These are phyloP conservation scores for Struthidea cinerea DNA, from an alignment of 2,113 vertebrate species.

Conservation along the genomic window DNA sequence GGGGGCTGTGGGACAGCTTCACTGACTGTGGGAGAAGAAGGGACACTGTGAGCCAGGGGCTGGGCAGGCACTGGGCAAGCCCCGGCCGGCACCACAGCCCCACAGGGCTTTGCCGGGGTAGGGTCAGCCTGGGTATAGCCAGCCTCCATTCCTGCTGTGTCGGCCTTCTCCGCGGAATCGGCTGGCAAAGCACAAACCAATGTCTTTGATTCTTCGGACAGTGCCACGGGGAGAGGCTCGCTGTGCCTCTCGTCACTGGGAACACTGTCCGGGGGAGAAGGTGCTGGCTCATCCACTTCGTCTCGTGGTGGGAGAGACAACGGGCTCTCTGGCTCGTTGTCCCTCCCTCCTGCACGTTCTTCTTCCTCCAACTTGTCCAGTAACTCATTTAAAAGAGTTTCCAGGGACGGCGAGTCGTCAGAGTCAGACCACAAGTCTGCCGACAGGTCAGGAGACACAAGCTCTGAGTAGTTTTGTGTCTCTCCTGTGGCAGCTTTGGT, in stretches of 20 bases:
- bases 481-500: fast-evolving
- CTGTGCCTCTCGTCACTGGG: too few species aligned
- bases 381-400: not conserved
- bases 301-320: not conserved
- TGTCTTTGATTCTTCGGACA: too few species aligned
- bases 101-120: not conserved
- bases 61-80: not conserved
- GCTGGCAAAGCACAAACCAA: not conserved
- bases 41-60: not conserved
- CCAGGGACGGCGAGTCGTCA: not conserved
- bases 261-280: not conserved
- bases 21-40: not conserved
- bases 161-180: not conserved
- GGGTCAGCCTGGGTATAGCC: not conserved
- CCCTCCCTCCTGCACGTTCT: too few species aligned
- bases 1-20: not conserved
- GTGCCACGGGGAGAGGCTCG: too few species aligned
- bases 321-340: not conserved
- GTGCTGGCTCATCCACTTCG: fast-evolving
- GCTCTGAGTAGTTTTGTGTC: not conserved
- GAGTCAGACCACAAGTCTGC: too few species aligned
- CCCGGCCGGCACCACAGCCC: not conserved
- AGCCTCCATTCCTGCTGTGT: not conserved
- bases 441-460: too few species aligned
- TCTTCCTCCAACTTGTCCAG: not conserved